phyloP scores from a whole-genome alignment of 2,888 invertebrate species.

The Caenorhabditis virilis region DNA sequence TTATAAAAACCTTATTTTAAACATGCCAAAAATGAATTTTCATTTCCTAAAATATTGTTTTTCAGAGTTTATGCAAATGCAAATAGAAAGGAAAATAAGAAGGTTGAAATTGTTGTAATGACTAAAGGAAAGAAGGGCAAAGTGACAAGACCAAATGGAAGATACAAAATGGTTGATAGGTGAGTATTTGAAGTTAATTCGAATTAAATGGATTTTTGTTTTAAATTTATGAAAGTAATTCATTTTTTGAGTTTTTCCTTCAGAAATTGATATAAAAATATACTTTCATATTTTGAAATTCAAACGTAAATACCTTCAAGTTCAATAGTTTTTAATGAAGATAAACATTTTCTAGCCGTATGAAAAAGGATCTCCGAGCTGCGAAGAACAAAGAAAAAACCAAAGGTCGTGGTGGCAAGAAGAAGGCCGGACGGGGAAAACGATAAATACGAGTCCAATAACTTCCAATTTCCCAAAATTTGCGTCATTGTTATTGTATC shows the following conservation, averaged over 20 bases:
- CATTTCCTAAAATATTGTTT: conserved; percentile 2
- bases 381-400: conserved; percentile 49
- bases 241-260: too few relatives aligned
- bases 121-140: conserved; percentile 75
- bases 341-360: conserved; percentile 37
- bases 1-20: too few relatives aligned
- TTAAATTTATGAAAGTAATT: too few relatives aligned
- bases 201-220: not conserved
- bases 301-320: too few relatives aligned
- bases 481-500: not conserved
- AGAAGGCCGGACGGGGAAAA: conserved; percentile 1
- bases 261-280: too few relatives aligned
- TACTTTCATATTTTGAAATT: too few relatives aligned
- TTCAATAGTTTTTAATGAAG: not conserved
- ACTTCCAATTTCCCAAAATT: not conserved
- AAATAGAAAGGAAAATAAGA: conserved; percentile 77
- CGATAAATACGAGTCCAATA: not conserved
- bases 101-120: conserved; percentile 89
- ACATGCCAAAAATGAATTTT: conserved; percentile 1
- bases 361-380: conserved; percentile 51
- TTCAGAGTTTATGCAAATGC: conserved; percentile 81
- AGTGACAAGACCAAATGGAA: conserved; percentile 55
- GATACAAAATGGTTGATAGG: conserved; percentile 59
- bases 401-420: conserved; percentile 47
- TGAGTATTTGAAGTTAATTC: conserved; percentile 7